Evolutionary conservation across 2,888 invertebrate genomes (phyloP), one percentile per base, ranked within the genome.

Genomic region (Orgyia antiqua): DNA sequence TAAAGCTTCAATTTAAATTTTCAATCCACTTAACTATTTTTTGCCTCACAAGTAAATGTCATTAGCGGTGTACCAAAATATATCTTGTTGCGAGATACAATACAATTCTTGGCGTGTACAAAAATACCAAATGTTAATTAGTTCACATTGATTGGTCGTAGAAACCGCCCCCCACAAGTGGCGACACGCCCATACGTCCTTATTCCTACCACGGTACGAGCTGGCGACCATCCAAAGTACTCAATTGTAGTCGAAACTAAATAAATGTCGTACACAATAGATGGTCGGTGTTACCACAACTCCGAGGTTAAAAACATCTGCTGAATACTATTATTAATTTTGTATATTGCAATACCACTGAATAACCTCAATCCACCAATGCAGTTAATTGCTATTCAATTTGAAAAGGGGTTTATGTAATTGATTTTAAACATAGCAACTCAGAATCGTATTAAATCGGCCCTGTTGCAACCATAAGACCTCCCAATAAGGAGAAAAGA

Each of bases 171-270:
- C 44, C 6, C 20, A 13, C 18, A 19, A 34, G 43, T 25, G 35
- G 29, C 29, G 52, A 39, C 51, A 57, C 67, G 60, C 68, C 71
- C 57, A 63, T 57, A 38, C 39, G 44, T 30, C 50, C 53, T 37
- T 51, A 51, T 37, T 38, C 39, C 29, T 46, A 54, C 43, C 51
- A 31, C 31, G 29, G n/a, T 20, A 54, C 46, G 45, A 44, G 42
- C 44, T 52, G 52, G 58, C 57, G 31, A 36, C 39, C 33, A 27
- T 42, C 42, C 43, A 46, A 53, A 10, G 24, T 6, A n/a, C 4
- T 19, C 21, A 13, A 27, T 23, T 19, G 17, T 34, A n/a, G 18
- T 23, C 17, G 17, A 17, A 15, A 29, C 26, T 13, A 23, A n/a
- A n/a, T n/a, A n/a, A n/a, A 27, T 30, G 11, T 24, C 13, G 24